phyloP scores from a whole-genome alignment of 2,888 invertebrate species.

The Slavum lentiscoides region DNA sequence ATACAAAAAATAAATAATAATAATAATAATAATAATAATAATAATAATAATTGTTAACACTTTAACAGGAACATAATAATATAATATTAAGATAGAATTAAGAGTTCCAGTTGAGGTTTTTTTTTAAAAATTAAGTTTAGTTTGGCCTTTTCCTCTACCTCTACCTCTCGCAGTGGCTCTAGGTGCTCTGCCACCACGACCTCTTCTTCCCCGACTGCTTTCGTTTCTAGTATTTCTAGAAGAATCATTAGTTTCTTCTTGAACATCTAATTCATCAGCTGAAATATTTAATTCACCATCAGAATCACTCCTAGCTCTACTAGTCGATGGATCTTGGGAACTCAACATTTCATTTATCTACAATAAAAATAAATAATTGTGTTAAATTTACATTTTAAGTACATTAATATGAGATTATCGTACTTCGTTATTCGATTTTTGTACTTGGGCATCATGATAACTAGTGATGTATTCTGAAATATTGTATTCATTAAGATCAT shows the following conservation, averaged over 20 bases:
- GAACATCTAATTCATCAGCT: background rate
- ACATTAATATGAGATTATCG: background rate
- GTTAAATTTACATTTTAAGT: background rate
- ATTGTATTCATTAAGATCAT: constrained; percentile 62
- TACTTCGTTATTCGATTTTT: constrained; percentile 60
- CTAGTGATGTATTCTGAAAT: constrained; percentile 62
- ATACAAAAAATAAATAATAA: background rate
- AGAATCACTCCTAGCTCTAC: background rate
- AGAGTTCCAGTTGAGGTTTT: background rate
- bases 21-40: no score
- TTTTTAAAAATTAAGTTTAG: constrained; percentile 32
- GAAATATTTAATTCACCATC: constrained; percentile 22
- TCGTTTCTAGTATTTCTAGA: background rate
- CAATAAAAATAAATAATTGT: constrained; percentile 3
- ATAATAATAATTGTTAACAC: background rate
- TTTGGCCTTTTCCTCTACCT: constrained; percentile 34
- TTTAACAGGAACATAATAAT: background rate
- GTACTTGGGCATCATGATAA: constrained; percentile 60
- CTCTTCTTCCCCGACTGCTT: constrained; percentile 38
- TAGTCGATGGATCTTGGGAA: background rate
- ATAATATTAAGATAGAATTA: background rate
- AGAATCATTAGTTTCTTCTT: background rate
- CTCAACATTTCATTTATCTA: constrained; percentile 6
- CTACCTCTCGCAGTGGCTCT: constrained; percentile 8
- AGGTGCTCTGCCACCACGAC: constrained; percentile 35